Evolutionary conservation across 2,113 vertebrate species (phyloP).

Genomic region (Oncorhynchus kisutch): DNA sequence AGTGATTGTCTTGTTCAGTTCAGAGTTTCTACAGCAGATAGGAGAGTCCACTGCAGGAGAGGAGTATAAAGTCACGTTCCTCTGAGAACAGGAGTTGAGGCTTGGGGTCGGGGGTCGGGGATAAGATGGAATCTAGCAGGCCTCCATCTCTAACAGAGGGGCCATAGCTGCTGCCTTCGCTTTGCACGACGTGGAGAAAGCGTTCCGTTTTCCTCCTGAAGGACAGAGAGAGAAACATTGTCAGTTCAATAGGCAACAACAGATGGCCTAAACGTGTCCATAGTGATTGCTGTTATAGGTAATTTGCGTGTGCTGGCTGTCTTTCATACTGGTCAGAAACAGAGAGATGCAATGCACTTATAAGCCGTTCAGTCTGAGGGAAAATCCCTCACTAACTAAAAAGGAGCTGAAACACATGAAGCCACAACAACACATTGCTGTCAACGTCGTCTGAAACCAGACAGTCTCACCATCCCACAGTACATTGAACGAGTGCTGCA

Average conservation of each 20-base stretch:
- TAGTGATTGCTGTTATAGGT: neutral
- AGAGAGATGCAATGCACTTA: neutral
- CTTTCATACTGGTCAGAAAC: neutral
- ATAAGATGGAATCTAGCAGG: conserved; percentile 68
- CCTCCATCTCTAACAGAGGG: conserved; percentile 97
- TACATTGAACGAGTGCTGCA: neutral
- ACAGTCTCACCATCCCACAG: neutral
- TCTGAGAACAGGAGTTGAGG: conserved; percentile 65
- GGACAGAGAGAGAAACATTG: neutral
- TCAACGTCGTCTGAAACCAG: neutral
- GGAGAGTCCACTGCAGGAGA: conserved; percentile 55
- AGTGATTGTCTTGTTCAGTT: conserved; percentile 77
- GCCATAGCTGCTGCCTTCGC: conserved; percentile 92
- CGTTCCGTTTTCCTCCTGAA: conserved; percentile 90
- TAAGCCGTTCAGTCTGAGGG: neutral
- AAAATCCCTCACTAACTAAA: neutral
- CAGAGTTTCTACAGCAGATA: conserved; percentile 65
- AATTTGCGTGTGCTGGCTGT: too few species aligned
- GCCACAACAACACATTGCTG: neutral
- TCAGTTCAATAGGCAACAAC: neutral
- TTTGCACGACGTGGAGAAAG: conserved; percentile 95
- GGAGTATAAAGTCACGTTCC: conserved; percentile 53
- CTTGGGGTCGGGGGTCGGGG: neutral
- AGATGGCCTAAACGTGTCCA: neutral
- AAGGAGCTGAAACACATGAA: neutral